Evolutionary conservation across 2,888 invertebrate genomes (phyloP), one percentile per base, ranked within the genome.

Genomic region (Vannuccia rotundouncinata): DNA sequence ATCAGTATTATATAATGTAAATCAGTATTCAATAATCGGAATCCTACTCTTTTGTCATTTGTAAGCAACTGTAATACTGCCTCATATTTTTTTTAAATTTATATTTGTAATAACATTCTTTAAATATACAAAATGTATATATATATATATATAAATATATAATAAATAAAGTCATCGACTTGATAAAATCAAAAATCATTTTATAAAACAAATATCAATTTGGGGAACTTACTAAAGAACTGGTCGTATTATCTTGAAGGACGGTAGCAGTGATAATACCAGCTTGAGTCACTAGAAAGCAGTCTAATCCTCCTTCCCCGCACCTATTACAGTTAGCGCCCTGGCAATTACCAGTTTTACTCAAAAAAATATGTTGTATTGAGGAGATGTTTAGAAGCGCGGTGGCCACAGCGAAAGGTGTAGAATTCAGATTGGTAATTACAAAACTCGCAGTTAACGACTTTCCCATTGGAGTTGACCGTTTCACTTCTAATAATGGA

Each of bases 401-500:
- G 22, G 25, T 2, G 66, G 5, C 22, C 5, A 66, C 22, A 22
- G 10, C 66, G 17, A 66, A n/a, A 22, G 66, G 66, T 5, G 25
- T 66, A 2, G 5, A 13, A 5, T 66, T 27, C 2, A 2, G 13
- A 22, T 66, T 66, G 17, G 66, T 22, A 27, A 66, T 66, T 17
- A 66, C 66, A 13, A 5, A 5, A 22, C 66, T 66, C 22, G 66
- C 66, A 22, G 66, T 66, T 17, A 66, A 2, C 10, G 66, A 66
- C 2, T 27, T 17, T 5, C 66, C 66, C 17, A 2, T 22, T 5
- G 66, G 66, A 22, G 66, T 66, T 2, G 13, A 5, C 10, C 10
- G 66, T 22, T 66, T 66, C 66, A 66, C 66, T 5, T 66, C 66
- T 66, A n/a, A n/a, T n/a, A n/a, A n/a, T n/a, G n/a, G n/a, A n/a